Conservation (phyloP, 2,888 invertebrate species). For the Apamea anceps region DNA sequence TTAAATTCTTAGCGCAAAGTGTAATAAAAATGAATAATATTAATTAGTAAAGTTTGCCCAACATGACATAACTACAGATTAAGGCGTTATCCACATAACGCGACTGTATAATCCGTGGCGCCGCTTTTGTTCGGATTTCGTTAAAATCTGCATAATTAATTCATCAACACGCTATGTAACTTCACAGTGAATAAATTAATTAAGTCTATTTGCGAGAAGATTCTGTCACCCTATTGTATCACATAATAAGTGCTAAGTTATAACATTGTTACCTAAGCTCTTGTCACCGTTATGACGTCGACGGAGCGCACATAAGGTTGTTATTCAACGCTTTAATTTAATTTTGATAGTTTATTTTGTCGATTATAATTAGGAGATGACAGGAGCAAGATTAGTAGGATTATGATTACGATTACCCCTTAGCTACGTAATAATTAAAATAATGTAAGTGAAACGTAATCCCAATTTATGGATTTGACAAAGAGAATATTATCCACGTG, state of each 20-base stretch:
- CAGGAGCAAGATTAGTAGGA: constrained; percentile 5
- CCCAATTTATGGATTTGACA: constrained; percentile 1
- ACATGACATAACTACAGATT: constrained; percentile 60
- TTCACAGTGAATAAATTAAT: constrained; percentile 85
- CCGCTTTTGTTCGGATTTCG: constrained; percentile 72
- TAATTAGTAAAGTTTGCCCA: constrained; percentile 54
- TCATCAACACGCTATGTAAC: constrained; percentile 84
- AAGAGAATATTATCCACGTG: not conserved
- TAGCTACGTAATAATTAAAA: constrained; percentile 9
- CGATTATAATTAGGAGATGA: constrained; percentile 21
- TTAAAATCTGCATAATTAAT: constrained; percentile 84
- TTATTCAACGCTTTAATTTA: constrained; percentile 42
- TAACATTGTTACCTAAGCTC: constrained; percentile 66
- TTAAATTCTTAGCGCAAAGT: constrained; percentile 48
- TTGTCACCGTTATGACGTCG: constrained; percentile 56
- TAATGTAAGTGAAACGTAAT: constrained; percentile 24
- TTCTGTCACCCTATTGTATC: constrained; percentile 73
- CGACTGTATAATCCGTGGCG: constrained; percentile 64
- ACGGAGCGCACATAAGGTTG: constrained; percentile 21
- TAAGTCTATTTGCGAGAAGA: constrained; percentile 80
- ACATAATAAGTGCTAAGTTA: constrained; percentile 70
- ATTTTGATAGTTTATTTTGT: constrained; percentile 54
- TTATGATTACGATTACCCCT: constrained; percentile 25
- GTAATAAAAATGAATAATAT: constrained; percentile 57
- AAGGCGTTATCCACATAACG: constrained; percentile 62